Base-by-base conservation (phyloP, 2,888 invertebrate species). In the Himalopsyche anomala region DNA sequence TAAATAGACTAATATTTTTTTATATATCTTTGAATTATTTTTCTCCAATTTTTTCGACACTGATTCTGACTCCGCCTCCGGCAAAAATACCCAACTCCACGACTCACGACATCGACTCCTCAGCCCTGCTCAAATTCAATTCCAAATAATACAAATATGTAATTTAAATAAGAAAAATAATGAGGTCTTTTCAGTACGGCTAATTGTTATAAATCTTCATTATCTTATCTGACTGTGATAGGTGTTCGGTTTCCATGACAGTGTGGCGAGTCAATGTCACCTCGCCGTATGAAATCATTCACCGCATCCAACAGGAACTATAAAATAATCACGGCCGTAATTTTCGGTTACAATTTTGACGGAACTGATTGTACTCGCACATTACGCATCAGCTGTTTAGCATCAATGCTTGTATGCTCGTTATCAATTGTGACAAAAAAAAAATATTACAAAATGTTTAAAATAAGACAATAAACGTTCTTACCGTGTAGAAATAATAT, bases 301-400 rank as follows among this genome's bases (percentile, higher is more conserved):
- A 74, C 28, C 74, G 38, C 36, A 74, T 74, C 74, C 74, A 74
- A 74, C 74, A 74, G 74, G 74, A 74, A 74, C 74, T 74, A 36
- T 74, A 38, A 38, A 74, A 74, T 36, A 74, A 74, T 74, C 74
- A 74, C 36, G 74, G 15, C 38, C 36, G 74, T 74, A 74, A 74
- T 74, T 74, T 74, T 74, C 74, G 74, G 74, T 74, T 36, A 36
- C 74, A 74, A 36, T 36, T 74, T 74, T 74, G 74, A 74, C 74
- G 74, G 74, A 74, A 74, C 74, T 74, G 74, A 74, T 74, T 74
- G 8, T 74, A 74, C 36, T 4, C 15, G 15, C 36, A 74, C 36
- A 74, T 74, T 6, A 38, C 74, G 74, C 74, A 74, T 74, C 74
- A 74, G 74, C 74, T 74, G 38, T 38, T 15, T 11, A 51, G 15